A percentile compares a stretch with the other conserved stretches of the same genome.
Conservation (phyloP, 2,888 invertebrate genomes). For the Norana najaformis region DNA sequence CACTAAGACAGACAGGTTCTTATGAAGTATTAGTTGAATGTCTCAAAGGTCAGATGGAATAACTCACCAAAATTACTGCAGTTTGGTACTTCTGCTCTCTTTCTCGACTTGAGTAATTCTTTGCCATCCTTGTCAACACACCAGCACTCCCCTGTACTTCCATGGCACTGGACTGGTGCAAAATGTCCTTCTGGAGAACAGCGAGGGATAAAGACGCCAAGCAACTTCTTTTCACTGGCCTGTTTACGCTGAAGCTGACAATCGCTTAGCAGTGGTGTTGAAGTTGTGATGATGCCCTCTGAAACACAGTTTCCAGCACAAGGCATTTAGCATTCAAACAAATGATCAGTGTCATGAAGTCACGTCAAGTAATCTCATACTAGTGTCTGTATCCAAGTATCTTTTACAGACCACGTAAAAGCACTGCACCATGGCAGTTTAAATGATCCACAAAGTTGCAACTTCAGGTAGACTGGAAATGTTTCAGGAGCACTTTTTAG, state of each 20-base stretch:
- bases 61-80: not conserved
- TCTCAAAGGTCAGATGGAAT: not conserved
- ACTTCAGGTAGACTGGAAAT: not conserved
- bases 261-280: not conserved
- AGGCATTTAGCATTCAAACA: not conserved
- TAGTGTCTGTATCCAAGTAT: no score
- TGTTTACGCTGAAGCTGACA: slow-evolving; percentile 14
- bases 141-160: slow-evolving; percentile 35
- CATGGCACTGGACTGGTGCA: slow-evolving; percentile 35
- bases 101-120: slow-evolving; percentile 32
- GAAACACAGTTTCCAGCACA: not conserved
- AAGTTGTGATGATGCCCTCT: not conserved
- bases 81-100: slow-evolving; percentile 18
- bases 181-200: slow-evolving; percentile 34
- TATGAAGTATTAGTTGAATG: not conserved
- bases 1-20: no score
- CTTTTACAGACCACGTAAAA: no score
- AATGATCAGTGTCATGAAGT: not conserved
- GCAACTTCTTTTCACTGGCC: not conserved
- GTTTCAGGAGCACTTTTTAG: no score
- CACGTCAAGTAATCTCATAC: not conserved
- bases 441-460: not conserved
- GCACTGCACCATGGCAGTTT: no score
- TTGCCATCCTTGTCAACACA: slow-evolving; percentile 30
- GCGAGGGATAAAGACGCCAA: slow-evolving; percentile 27